Base-by-base conservation (phyloP, 2,113 vertebrate species). In the Rhizomys pruinosus region DNA sequence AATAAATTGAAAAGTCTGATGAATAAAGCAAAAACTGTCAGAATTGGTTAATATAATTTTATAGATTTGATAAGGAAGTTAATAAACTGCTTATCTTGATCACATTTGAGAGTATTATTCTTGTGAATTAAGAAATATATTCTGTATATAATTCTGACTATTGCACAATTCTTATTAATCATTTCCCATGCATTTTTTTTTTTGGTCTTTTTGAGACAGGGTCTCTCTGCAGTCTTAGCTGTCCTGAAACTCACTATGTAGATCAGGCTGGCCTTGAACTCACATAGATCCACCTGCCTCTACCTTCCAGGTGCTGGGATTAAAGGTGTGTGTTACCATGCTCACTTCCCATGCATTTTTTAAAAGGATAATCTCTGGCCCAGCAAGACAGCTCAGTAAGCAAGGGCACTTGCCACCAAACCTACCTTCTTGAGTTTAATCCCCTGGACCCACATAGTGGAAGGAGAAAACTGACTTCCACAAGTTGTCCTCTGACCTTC, bases 111-210 rank as follows among this genome's bases (percentile, higher is more conserved):
- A 87, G 47, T 74, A 44, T 78, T 42, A 66, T 84, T 74, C 77
- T 92, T 90, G 42, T 71, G 13, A 87, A 91, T 84, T 92, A 42
- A 74, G 68, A 73, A 95, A 92, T 72, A 85, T 57, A 87, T 92
- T 71, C 37, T 91, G n/a, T 42, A 76, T 59, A 11, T 61, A 72
- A 86, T 78, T 44, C 61, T 90, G 81, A 82, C 37, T 59, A 2
- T 85, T 79, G 69, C 81, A 86, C 8, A 85, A 52, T 88, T 92
- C 5, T 22, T 92, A 59, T 42, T 87, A 85, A 44, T 92, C 32
- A 82, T 80, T 37, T 47, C 44, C 69, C 44, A 25, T 22, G 77
- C 7, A 34, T 72, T 17, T n/a, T n/a, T n/a, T n/a, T n/a, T n/a
- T n/a, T n/a, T n/a, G n/a, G n/a, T n/a, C n/a, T n/a, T n/a, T n/a